Base-by-base conservation (phyloP, 2,888 invertebrate species). In the Campoplex nolae region DNA sequence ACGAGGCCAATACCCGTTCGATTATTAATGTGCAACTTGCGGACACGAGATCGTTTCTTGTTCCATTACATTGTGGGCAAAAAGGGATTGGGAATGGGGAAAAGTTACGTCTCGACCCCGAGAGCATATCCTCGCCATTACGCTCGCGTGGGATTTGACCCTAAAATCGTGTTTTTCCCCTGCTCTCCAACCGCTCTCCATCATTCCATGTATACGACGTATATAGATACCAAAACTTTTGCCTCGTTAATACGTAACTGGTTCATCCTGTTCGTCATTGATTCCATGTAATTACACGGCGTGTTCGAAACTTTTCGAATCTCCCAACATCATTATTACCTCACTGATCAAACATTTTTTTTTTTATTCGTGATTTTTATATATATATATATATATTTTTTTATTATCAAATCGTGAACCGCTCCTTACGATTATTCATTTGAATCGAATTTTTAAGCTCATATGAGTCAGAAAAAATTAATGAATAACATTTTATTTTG, bases 21-120 rank as follows among this genome's bases (percentile, higher is more conserved):
- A 86, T 83, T 86, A 86, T 86, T 83, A 86, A 83, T 65, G 83
- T 56, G 67, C 83, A 73, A 83, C 56, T 80, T 73, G 83, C 42
- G 70, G 42, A 67, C 83, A 77, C 75, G 79, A 70, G 78, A 73
- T 71, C 28, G 35, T 74, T 54, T 42, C 73, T 28, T 78, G 54
- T 79, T 45, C 54, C 74, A 68, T n/a, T 38, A 58, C 42, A 58
- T 48, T 58, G 28, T 62, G 48, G 9, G 35, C 28, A 16, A 62
- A 62, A 62, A 28, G 7, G 16, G 32, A 32, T 32, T 62, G 16
- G 16, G 16, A 32, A 62, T 32, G 32, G 32, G 32, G 62, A 32
- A 62, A 62, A 62, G 62, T 71, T 54, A 62, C 62, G 62, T 54
- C 62, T 62, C 58, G 70, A 23, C 45, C 45, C 73, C 70, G 38